Percentiles rank a stretch among this genome's conserved stretches.
phyloP scores from a whole-genome alignment of 2,888 invertebrate genomes.

The Agrotis segetum region DNA sequence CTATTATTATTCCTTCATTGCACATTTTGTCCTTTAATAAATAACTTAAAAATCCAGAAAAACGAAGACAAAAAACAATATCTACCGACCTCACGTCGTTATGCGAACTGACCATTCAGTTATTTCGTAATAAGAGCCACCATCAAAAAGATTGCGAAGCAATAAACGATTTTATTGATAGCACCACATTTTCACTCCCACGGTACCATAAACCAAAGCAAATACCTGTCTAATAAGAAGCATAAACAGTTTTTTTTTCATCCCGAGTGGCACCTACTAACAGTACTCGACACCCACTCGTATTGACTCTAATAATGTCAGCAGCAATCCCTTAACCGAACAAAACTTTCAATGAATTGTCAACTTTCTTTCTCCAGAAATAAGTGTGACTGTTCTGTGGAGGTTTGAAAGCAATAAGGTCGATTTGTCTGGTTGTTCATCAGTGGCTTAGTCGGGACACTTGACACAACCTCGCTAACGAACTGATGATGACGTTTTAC shows the following conservation, averaged over 20 bases:
- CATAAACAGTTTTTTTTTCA: conserved; percentile 74
- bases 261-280: conserved; percentile 74
- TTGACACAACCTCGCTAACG: conserved; percentile 80
- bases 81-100: neutral
- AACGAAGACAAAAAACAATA: neutral
- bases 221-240: conserved; percentile 77
- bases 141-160: conserved; percentile 48
- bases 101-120: conserved; percentile 19
- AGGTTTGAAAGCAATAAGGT: conserved; percentile 27
- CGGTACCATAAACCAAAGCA: conserved; percentile 73
- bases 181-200: conserved; percentile 69
- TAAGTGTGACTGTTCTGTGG: conserved; percentile 59
- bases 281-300: conserved; percentile 80
- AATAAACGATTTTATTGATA: conserved; percentile 55
- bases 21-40: neutral
- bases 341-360: conserved; percentile 26
- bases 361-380: conserved; percentile 21
- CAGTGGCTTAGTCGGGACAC: conserved; percentile 68
- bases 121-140: conserved; percentile 36
- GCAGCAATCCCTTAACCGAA: conserved; percentile 44
- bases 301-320: conserved; percentile 66
- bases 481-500: conserved; percentile 77
- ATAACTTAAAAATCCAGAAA: neutral
- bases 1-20: neutral
- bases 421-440: conserved; percentile 58